Percentiles rank a stretch among this genome's conserved stretches.
These are phyloP conservation scores for Helicoverpa armigera DNA, from an alignment of 1,140 invertebrate genomes.

Conservation along the genomic window DNA sequence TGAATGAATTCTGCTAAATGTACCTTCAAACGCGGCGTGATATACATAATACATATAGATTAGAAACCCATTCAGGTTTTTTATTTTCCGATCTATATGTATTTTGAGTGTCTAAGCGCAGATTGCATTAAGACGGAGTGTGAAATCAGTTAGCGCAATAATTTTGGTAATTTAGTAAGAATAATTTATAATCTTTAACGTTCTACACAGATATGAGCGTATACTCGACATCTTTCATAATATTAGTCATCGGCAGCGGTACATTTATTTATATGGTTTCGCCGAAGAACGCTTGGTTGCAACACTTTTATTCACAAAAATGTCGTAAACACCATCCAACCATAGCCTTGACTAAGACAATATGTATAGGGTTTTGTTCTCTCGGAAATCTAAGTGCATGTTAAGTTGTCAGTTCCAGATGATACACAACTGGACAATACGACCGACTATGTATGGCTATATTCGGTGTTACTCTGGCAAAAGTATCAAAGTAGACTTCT, in stretches of 20 bases:
- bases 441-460: not conserved
- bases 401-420: constrained; percentile 22
- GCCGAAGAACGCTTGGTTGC: constrained; percentile 42
- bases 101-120: not conserved
- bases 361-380: constrained; percentile 17
- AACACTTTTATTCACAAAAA: constrained; percentile 47
- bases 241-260: constrained; percentile 47
- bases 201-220: constrained; percentile 34
- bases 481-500: not conserved
- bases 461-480: not conserved
- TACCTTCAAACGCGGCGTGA: constrained; percentile 35
- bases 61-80: constrained; percentile 30
- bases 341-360: constrained; percentile 35
- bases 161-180: constrained; percentile 44
- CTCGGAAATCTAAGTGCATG: not conserved
- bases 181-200: constrained; percentile 39
- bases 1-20: constrained; percentile 41
- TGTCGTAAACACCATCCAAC: constrained; percentile 41
- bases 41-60: constrained; percentile 39
- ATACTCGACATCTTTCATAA: constrained; percentile 45
- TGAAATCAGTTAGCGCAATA: constrained; percentile 18
- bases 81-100: not conserved
- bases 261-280: constrained; percentile 47
- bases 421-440: constrained; percentile 15
- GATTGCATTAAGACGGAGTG: not conserved